These are phyloP conservation scores for Emberiza fucata DNA, from an alignment of 2,113 vertebrate genomes.

Conservation along the genomic window DNA sequence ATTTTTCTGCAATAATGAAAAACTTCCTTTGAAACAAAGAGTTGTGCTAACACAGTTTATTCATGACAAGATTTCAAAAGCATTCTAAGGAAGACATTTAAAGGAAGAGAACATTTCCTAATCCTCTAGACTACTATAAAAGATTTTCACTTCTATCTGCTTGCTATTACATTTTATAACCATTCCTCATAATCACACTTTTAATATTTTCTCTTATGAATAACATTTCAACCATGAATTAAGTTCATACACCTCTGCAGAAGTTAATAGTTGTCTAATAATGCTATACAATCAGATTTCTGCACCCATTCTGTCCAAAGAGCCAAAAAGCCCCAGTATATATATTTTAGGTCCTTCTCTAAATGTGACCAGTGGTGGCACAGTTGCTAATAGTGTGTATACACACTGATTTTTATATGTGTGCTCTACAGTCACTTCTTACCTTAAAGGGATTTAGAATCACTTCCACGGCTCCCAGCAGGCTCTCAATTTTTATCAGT, in stretches of 20 bases:
- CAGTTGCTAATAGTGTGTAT: not conserved
- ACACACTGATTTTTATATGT: not conserved
- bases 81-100: conserved; percentile 21
- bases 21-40: conserved; percentile 40
- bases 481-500: not conserved
- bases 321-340: accelerated
- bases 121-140: not conserved
- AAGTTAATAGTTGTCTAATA: not conserved
- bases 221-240: not conserved
- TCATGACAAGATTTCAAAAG: conserved; percentile 25
- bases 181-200: not conserved
- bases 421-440: not conserved
- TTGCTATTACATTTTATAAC: not conserved
- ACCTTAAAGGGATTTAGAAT: not conserved
- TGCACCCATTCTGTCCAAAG: not conserved
- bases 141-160: not conserved
- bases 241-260: not conserved
- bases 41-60: conserved; percentile 9
- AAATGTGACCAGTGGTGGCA: not conserved
- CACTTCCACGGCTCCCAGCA: not conserved
- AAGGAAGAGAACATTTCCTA: conserved; percentile 10
- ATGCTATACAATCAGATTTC: not conserved
- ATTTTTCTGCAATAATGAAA: not conserved
- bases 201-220: not conserved
- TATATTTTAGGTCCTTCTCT: not conserved